Conservation (phyloP, 2,888 invertebrate genomes). For the Ichneumoninae sp. region DNA sequence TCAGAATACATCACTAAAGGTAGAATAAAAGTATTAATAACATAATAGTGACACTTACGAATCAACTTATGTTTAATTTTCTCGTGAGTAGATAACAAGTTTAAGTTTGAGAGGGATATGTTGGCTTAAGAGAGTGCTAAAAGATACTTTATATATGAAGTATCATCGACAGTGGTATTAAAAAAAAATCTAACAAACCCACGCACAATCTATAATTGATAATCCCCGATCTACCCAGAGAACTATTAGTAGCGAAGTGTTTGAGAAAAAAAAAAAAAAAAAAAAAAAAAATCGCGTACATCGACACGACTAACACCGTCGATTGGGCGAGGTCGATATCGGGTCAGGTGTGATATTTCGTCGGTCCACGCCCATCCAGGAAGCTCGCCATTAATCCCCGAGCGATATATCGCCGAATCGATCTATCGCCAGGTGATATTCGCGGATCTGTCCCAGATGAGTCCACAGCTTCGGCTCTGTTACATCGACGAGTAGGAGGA, state of each 20-base stretch:
- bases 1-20: too few relatives aligned
- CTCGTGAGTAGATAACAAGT: too few relatives aligned
- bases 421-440: background rate
- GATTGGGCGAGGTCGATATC: background rate
- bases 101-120: too few relatives aligned
- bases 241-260: background rate
- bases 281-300: background rate
- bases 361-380: background rate
- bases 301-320: background rate
- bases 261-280: background rate
- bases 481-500: background rate
- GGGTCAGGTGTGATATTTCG: slow-evolving; percentile 1
- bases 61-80: too few relatives aligned
- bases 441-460: background rate
- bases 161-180: too few relatives aligned
- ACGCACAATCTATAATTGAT: too few relatives aligned
- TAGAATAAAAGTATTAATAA: too few relatives aligned
- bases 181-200: too few relatives aligned
- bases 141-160: too few relatives aligned
- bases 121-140: too few relatives aligned
- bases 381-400: background rate
- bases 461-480: background rate
- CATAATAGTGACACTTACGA: too few relatives aligned
- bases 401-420: slow-evolving; percentile 1
- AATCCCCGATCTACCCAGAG: background rate